phyloP scores from a whole-genome alignment of 2,888 invertebrate species.

The Pyrocoelia pectoralis region DNA sequence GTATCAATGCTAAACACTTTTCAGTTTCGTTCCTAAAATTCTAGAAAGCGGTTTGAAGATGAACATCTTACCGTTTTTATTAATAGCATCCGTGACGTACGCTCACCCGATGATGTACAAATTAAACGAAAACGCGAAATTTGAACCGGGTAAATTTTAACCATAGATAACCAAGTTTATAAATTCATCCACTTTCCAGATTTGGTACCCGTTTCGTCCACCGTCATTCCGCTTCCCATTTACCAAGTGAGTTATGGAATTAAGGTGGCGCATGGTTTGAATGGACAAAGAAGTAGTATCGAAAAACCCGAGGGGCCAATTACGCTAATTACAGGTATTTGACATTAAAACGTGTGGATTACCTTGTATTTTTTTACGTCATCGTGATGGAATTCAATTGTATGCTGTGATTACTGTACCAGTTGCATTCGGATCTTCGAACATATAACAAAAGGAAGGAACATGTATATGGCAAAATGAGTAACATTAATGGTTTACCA shows the following conservation, averaged over 20 bases:
- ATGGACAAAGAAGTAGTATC: constrained; percentile 52
- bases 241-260: constrained; percentile 67
- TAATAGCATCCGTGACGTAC: constrained; percentile 69
- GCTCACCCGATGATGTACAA: constrained; percentile 61
- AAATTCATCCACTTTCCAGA: constrained; percentile 57
- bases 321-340: constrained; percentile 50
- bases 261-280: constrained; percentile 59
- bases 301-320: constrained; percentile 52
- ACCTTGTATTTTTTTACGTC: no score
- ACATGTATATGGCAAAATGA: no score
- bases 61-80: constrained; percentile 71
- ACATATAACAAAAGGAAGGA: no score
- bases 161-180: no score
- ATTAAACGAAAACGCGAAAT: constrained; percentile 61
- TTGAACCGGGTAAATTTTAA: constrained; percentile 60
- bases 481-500: no score
- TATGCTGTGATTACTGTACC: no score
- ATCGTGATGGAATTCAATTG: no score
- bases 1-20: constrained; percentile 25
- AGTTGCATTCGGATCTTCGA: no score
- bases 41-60: constrained; percentile 18
- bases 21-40: constrained; percentile 19
- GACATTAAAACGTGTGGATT: no score
- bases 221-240: constrained; percentile 70
- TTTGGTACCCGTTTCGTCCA: constrained; percentile 71